Evolutionary conservation across 2,888 invertebrate species (phyloP).

Genomic region (Sesia apiformis): DNA sequence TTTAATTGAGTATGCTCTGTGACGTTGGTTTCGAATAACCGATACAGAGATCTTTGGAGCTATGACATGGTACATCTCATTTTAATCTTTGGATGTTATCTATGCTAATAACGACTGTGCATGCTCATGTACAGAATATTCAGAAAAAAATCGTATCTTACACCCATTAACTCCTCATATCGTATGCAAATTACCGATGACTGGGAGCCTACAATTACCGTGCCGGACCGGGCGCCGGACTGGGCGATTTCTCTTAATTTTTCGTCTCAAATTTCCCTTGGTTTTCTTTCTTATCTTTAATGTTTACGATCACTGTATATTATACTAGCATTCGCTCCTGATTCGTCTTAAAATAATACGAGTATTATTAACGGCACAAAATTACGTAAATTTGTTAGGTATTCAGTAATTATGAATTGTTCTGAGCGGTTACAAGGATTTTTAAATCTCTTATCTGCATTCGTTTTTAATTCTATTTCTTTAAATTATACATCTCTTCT

Average conservation of each 20-base stretch:
- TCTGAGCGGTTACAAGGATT: no score
- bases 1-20: no score
- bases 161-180: conserved; percentile 63
- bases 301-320: conserved; percentile 46
- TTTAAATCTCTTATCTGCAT: no score
- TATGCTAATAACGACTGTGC: conserved; percentile 52
- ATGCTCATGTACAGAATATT: conserved; percentile 44
- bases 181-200: conserved; percentile 60
- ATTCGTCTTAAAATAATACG: no score
- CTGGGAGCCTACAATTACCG: conserved; percentile 45
- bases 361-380: no score
- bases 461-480: no score
- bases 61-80: conserved; percentile 7
- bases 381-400: no score
- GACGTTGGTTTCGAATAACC: no score
- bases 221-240: conserved; percentile 6
- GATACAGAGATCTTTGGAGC: no score
- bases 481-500: no score
- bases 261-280: conserved; percentile 37
- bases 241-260: conserved; percentile 50
- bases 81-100: conserved; percentile 39
- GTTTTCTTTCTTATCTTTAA: conserved; percentile 48
- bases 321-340: conserved; percentile 11
- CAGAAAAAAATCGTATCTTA: conserved; percentile 49
- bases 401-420: no score